These are phyloP conservation scores for Bufotes viridis DNA, from an alignment of 2,797 vertebrate genomes.

Conservation along the genomic window DNA sequence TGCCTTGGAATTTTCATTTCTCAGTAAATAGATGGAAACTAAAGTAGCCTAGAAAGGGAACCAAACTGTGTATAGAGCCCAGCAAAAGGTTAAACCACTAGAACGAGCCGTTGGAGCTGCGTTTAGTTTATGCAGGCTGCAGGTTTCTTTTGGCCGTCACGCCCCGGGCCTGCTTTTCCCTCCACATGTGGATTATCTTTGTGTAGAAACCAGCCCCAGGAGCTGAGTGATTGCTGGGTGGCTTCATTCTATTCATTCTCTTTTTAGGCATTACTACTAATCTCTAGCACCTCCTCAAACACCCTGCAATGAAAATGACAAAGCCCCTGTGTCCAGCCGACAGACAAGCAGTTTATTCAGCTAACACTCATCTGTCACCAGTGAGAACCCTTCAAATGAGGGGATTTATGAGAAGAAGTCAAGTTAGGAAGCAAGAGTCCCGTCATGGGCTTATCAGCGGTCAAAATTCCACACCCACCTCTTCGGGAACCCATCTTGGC, in stretches of 20 bases:
- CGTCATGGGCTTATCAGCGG: not conserved
- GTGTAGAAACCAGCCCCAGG: not conserved
- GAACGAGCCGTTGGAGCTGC: not conserved
- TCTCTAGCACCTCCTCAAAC: not conserved
- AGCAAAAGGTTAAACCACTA: not conserved
- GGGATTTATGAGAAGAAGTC: not conserved
- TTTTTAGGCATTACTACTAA: not conserved
- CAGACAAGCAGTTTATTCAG: not conserved
- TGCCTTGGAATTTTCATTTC: not conserved
- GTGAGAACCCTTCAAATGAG: not conserved
- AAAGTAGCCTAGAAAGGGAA: not conserved
- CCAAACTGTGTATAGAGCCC: not conserved
- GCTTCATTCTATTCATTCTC: not conserved
- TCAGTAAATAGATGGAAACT: not conserved
- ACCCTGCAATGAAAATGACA: not conserved
- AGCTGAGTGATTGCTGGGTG: not conserved
- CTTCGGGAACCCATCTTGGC: not conserved
- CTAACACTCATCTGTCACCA: not conserved
- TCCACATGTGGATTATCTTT: not conserved
- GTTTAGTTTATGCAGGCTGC: not conserved
- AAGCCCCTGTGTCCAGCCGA: not conserved
- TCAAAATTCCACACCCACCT: not conserved
- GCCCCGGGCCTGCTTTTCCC: not conserved
- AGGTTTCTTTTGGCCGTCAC: not conserved
- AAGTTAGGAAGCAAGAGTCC: not conserved